Evolutionary conservation across 2,888 invertebrate genomes (phyloP), one percentile per base, ranked within the genome.

Genomic region (Rhagophthalmus giganteus): DNA sequence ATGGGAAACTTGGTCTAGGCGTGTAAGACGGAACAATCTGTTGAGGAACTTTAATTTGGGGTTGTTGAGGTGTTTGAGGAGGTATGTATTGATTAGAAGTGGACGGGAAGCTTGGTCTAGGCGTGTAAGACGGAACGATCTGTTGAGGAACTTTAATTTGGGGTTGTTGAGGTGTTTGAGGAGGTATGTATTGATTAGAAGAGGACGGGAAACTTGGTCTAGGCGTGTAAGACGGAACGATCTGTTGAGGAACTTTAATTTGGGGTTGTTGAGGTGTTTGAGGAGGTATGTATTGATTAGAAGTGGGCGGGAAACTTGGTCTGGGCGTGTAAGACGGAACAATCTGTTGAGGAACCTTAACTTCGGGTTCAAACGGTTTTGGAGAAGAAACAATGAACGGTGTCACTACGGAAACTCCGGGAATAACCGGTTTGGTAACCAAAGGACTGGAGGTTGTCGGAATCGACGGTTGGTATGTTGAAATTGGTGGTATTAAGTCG

Each of bases 321-420:
- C 3, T 20, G 9, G 12, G 27, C 1, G 31, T 28, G 11, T 26
- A 39, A 7, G 48, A 12, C n/a, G 47, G 31, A 6, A 5, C 12
- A 10, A n/a, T 31, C 5, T 7, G 10, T 11, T 13, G 8, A 12
- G 32, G n/a, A 8, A 5, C 14, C 2, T 12, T 32, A 7, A 2
- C n/a, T 31, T 49, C 24, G 9, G 57, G 42, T 5, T 48, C 32
- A 14, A 42, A 46, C 35, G 60, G 32, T 54, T 50, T 40, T 27
- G 56, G 50, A 30, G 58, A 35, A 26, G 37, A 54, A 45, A 11
- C 26, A 10, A 9, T 3, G 24, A 32, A 44, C 5, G 50, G 44
- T 24, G 14, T 20, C 2, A 40, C 31, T 6, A 33, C 12, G 2
- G 45, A 49, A 13, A 16, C 16, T 2, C 40, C 35, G 11, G 45